These are phyloP conservation scores for Lochmaea crataegi DNA, from an alignment of 2,888 invertebrate genomes.

Conservation along the genomic window DNA sequence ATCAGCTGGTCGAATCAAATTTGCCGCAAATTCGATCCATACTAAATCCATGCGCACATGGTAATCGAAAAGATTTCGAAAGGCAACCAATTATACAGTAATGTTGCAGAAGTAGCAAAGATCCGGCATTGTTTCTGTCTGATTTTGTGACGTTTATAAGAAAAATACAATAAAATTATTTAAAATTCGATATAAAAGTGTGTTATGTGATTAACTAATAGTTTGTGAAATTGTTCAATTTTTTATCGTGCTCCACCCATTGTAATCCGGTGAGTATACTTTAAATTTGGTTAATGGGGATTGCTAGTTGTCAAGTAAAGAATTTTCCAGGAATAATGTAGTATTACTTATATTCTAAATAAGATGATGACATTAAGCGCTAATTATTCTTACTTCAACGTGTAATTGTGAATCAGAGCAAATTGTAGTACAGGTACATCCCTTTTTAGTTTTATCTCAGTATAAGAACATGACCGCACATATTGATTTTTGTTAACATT, in stretches of 20 bases:
- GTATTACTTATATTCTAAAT: slow-evolving; percentile 15
- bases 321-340: background rate
- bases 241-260: slow-evolving; percentile 26
- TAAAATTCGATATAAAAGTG: slow-evolving; percentile 6
- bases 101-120: slow-evolving; percentile 27
- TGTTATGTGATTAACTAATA: slow-evolving; percentile 32
- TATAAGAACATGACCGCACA: slow-evolving; percentile 44
- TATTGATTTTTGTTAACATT: slow-evolving; percentile 54
- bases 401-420: background rate
- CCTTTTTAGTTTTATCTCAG: slow-evolving; percentile 26
- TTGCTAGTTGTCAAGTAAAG: slow-evolving; percentile 14
- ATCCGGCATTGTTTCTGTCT: slow-evolving; percentile 20
- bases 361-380: background rate
- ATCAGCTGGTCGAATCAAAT: background rate
- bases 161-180: slow-evolving; percentile 14
- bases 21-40: background rate
- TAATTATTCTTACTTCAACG: background rate
- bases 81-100: slow-evolving; percentile 27
- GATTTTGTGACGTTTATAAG: slow-evolving; percentile 20
- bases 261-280: slow-evolving; percentile 24
- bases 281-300: slow-evolving; percentile 24
- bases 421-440: background rate
- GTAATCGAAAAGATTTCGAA: slow-evolving; percentile 6
- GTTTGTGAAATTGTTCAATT: slow-evolving; percentile 20
- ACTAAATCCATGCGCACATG: slow-evolving; percentile 5